Evolutionary conservation across 2,113 vertebrate species (phyloP).

Genomic region (Excalfactoria chinensis): DNA sequence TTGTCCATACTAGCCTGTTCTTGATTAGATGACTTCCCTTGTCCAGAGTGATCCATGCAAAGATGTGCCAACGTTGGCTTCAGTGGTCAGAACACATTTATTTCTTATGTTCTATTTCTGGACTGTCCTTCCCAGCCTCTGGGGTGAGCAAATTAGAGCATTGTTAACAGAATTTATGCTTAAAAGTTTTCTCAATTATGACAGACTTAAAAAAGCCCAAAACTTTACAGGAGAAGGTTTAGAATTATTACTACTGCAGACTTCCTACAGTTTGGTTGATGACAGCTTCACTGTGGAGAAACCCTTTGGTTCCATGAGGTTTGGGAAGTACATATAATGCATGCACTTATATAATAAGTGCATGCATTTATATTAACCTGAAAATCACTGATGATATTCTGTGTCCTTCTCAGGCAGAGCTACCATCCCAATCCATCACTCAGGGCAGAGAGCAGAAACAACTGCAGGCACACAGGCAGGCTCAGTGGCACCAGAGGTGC

Average conservation of each 20-base stretch:
- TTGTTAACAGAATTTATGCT: background rate
- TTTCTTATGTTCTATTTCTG: conserved; percentile 11
- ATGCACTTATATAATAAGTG: background rate
- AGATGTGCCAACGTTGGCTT: background rate
- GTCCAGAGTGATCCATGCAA: background rate
- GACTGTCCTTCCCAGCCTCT: background rate
- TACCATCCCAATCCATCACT: background rate
- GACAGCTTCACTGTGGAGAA: background rate
- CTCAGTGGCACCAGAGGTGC: conserved; percentile 78
- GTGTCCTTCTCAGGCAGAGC: background rate
- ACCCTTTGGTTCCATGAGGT: background rate
- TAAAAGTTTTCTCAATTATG: background rate
- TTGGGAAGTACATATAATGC: background rate
- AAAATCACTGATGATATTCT: background rate
- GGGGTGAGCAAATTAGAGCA: background rate
- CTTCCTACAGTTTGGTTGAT: background rate
- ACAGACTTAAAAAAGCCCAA: background rate
- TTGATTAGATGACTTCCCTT: background rate
- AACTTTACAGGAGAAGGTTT: background rate
- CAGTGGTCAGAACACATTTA: background rate
- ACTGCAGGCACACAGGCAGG: background rate
- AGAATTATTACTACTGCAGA: background rate
- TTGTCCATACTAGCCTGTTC: conserved; percentile 24
- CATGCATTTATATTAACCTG: background rate
- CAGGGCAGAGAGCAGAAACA: background rate